phyloP scores from a whole-genome alignment of 2,888 invertebrate genomes.

The Dasypogon diadema region DNA sequence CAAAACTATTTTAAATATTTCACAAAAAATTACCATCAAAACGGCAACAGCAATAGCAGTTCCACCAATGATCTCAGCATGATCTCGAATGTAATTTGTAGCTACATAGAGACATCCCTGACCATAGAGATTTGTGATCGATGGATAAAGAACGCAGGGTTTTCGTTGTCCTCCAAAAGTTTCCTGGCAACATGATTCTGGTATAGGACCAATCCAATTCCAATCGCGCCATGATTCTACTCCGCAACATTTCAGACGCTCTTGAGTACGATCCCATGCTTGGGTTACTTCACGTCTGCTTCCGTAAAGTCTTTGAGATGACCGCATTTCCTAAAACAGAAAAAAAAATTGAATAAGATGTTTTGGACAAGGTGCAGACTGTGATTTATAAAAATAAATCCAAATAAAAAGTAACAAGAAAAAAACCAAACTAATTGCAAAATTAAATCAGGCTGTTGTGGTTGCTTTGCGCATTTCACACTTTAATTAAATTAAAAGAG shows the following conservation, averaged over 20 bases:
- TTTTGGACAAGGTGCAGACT: background rate
- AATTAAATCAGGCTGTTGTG: background rate
- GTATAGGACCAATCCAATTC: conserved; percentile 78
- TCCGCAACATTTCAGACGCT: conserved; percentile 86
- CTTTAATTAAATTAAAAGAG: background rate
- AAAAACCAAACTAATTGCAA: too few relatives aligned
- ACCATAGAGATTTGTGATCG: conserved; percentile 70
- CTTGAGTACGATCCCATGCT: conserved; percentile 92
- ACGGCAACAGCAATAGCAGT: conserved; percentile 87
- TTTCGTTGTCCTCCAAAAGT: conserved; percentile 70
- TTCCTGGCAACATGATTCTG: conserved; percentile 83
- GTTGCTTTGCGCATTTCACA: background rate
- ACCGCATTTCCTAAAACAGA: conserved; percentile 75
- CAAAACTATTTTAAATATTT: conserved; percentile 49
- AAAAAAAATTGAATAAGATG: background rate
- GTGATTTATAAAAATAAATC: too few relatives aligned
- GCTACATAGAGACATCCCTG: conserved; percentile 83
- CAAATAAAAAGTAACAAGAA: too few relatives aligned
- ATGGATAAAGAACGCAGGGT: conserved; percentile 66
- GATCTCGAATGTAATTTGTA: conserved; percentile 78
- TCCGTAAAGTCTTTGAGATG: conserved; percentile 81
- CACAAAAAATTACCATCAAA: conserved; percentile 84
- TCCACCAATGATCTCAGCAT: conserved; percentile 84
- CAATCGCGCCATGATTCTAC: conserved; percentile 82
- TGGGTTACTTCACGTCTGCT: conserved; percentile 77